A percentile compares a stretch with the other conserved stretches of the same genome.
These are phyloP conservation scores for Crotalus tigris DNA, from an alignment of 2,113 vertebrate species.

Conservation along the genomic window DNA sequence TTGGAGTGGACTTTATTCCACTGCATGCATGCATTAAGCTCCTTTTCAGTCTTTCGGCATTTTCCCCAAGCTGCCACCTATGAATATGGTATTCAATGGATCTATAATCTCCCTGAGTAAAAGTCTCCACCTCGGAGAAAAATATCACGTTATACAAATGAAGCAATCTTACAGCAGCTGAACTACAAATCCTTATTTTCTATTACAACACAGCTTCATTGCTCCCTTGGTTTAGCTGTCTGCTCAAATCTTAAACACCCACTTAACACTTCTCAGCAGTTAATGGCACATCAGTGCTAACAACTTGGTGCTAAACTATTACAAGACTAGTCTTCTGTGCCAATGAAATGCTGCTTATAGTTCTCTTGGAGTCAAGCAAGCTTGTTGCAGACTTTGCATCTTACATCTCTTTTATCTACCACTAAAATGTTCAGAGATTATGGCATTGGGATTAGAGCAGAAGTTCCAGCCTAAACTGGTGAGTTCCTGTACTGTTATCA, in stretches of 20 bases:
- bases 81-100: background rate
- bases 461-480: fast-evolving
- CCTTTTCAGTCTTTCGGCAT: background rate
- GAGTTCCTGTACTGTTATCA: background rate
- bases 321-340: background rate
- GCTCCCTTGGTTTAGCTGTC: background rate
- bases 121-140: background rate
- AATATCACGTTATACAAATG: background rate
- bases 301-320: background rate
- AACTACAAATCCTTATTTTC: background rate
- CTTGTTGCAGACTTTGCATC: background rate
- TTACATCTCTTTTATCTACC: background rate
- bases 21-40: background rate
- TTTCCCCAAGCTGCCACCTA: background rate
- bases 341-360: background rate
- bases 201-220: slow-evolving; percentile 7
- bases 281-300: background rate
- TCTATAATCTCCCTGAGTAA: background rate
- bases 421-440: background rate
- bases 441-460: background rate
- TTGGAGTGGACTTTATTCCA: background rate
- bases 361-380: background rate
- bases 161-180: background rate
- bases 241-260: slow-evolving; percentile 11
- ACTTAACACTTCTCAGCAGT: background rate